Evolutionary conservation across 2,888 invertebrate species (phyloP), one percentile per base, ranked within the genome.

Genomic region (Heliconius cydno): DNA sequence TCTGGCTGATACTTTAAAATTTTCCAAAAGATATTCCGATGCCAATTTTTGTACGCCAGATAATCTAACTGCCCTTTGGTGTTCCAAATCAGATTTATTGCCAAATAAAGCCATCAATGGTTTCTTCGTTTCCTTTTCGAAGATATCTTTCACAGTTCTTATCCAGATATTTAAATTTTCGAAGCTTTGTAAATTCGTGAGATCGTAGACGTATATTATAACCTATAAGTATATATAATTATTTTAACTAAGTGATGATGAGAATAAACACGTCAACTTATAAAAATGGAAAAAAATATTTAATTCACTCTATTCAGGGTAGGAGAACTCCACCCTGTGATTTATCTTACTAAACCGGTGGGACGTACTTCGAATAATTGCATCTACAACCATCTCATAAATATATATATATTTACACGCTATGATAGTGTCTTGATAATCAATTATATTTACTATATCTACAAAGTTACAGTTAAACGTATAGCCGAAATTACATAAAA

Each of bases 111-210:
- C 96, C 90, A 96, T 92, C 38, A 96, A 85, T 0, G 96, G 96
- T 84, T 94, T 94, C 77, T 94, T 94, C 0, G 92, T 84, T 82
- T 95, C 92, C 22, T 86, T 82, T 41, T 92, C 90, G 70, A 91
- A 91, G 34, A 95, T 90, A 22, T 91, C 90, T 76, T 94, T 93
- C 0, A 96, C 94, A 80, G 92, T 92, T 1, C 92, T 90, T 82
- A 97, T 93, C 98, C 98, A 98, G 76, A 96, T 95, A 65, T 95
- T 94, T 28, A 98, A 92, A 86, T 96, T 96, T 79, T 98, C 97
- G 90, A 98, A 98, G 89, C 98, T 98, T 84, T 96, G 95, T 73
- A 96, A 94, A 88, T 97, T 98, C 52, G 98, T 98, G 77, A 98
- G 96, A 88, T 98, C 98, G 89, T 98, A 98, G 0, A 98, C 97